phyloP scores from a whole-genome alignment of 35 echinoderm and acorn worm genomes.

The Patiria miniata region DNA sequence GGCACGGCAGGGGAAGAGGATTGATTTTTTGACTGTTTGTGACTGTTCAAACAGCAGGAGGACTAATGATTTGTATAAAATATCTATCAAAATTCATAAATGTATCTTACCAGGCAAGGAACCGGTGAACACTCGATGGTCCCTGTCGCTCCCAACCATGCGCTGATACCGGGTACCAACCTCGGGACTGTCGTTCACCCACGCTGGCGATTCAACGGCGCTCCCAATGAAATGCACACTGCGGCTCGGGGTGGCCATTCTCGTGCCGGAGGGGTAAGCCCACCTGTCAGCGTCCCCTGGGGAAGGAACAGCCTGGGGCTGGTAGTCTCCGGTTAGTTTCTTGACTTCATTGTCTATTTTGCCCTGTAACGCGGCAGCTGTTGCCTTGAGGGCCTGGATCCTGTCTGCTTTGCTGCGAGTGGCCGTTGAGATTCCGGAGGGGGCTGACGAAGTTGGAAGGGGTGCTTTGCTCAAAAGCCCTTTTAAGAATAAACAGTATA shows the following conservation, averaged over 20 bases:
- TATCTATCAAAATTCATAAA: no score
- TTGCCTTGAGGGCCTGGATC: constrained; percentile 75
- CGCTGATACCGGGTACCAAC: constrained; percentile 46
- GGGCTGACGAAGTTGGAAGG: not conserved
- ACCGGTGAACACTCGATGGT: constrained; percentile 68
- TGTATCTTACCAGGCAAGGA: constrained; percentile 72
- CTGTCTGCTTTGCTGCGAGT: constrained; percentile 52
- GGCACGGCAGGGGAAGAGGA: no score
- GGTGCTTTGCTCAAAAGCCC: not conserved
- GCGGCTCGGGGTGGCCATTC: not conserved
- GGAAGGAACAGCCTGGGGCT: not conserved
- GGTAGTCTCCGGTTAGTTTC: constrained; percentile 72
- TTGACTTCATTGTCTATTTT: constrained; percentile 85
- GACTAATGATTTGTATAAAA: no score
- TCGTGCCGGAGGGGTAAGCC: constrained; percentile 22
- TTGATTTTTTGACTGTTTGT: no score
- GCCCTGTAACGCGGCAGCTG: constrained; percentile 85
- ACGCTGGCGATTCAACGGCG: not conserved
- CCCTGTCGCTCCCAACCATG: constrained; percentile 37
- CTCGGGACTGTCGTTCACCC: not conserved
- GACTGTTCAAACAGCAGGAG: no score
- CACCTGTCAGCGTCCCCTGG: constrained; percentile 8
- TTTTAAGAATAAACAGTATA: not conserved
- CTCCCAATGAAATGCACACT: not conserved
- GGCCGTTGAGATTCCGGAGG: not conserved